phyloP scores from a whole-genome alignment of 2,113 vertebrate genomes.

The Indri indri region DNA sequence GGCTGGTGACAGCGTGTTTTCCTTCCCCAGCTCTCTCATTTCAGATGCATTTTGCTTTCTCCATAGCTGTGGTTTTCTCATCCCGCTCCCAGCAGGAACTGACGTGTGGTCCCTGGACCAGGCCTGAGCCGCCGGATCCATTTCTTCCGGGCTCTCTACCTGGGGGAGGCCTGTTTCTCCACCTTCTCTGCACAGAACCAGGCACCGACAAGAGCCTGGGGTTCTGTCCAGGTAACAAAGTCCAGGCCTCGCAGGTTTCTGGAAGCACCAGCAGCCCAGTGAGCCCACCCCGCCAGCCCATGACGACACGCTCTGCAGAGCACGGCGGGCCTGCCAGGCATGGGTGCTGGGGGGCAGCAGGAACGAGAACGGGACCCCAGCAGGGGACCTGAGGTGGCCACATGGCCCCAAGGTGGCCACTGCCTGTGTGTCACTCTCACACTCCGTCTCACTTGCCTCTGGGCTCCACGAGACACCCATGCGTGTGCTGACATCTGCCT shows the following conservation, averaged over 20 bases:
- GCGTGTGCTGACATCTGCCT: too few species aligned
- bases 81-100: background rate
- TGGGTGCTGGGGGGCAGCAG: too few species aligned
- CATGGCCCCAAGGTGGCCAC: too few species aligned
- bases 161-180: background rate
- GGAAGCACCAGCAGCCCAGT: background rate
- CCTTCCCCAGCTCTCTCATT: background rate
- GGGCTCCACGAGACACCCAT: too few species aligned
- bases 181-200: too few species aligned
- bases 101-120: background rate
- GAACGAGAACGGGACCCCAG: too few species aligned
- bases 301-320: too few species aligned
- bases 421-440: too few species aligned
- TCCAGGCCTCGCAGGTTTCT: background rate
- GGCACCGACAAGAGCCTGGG: rapidly evolving
- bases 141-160: background rate
- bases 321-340: too few species aligned
- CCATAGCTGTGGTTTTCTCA: background rate
- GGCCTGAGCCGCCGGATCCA: background rate
- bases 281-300: too few species aligned
- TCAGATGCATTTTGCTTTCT: constrained; percentile 35
- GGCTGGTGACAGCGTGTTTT: background rate
- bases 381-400: too few species aligned
- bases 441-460: too few species aligned
- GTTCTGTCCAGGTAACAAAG: background rate